Evolutionary conservation across 2,888 invertebrate genomes (phyloP).

Genomic region (Chrysodeixis includens): DNA sequence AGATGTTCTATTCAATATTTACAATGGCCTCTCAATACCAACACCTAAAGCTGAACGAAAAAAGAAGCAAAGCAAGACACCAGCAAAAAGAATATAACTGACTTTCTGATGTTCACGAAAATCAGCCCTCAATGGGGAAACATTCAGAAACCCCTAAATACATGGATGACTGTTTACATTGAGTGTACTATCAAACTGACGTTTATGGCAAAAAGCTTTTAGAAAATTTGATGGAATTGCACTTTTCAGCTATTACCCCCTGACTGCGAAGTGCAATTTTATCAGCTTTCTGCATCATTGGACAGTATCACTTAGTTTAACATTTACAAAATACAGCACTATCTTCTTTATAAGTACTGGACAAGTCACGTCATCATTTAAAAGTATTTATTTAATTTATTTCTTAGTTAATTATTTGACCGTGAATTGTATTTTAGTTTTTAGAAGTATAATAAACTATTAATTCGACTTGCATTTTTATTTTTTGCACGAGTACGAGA

Average conservation of each 20-base stretch:
- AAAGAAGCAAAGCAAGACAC: neutral
- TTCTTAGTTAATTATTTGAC: neutral
- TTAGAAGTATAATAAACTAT: neutral
- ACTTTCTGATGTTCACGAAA: neutral
- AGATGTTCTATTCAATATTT: neutral
- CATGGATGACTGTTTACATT: neutral
- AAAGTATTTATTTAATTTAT: slow-evolving; percentile 3
- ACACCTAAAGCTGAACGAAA: neutral
- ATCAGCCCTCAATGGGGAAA: neutral
- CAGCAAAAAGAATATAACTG: neutral
- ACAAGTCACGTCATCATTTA: neutral
- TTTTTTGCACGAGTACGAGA: neutral
- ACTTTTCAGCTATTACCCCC: slow-evolving; percentile 4
- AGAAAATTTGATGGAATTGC: neutral
- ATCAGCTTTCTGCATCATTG: neutral
- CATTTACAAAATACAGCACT: neutral
- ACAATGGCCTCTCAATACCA: neutral
- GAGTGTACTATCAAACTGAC: neutral
- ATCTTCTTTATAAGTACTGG: neutral
- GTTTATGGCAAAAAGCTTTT: slow-evolving; percentile 3
- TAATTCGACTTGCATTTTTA: neutral
- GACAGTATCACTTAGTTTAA: neutral
- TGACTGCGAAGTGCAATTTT: neutral
- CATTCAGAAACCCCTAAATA: neutral
- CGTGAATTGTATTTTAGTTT: neutral